These are phyloP conservation scores for Heliconius congener DNA, from an alignment of 1,140 invertebrate species.

Conservation along the genomic window DNA sequence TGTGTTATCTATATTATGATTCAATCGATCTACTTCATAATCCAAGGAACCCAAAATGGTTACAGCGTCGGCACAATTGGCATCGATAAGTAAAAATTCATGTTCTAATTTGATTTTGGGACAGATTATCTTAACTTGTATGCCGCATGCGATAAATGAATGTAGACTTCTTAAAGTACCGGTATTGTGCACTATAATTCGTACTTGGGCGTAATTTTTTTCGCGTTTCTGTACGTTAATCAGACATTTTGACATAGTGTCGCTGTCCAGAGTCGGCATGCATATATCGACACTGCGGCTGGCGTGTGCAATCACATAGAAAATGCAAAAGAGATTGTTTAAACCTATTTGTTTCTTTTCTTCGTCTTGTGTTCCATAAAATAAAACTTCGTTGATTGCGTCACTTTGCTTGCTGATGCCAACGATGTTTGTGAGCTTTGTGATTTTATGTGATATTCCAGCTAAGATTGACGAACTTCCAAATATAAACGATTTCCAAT, in stretches of 20 bases:
- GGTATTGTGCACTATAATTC: constrained; percentile 55
- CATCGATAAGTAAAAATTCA: constrained; percentile 66
- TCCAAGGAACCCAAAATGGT: constrained; percentile 62
- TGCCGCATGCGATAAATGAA: constrained; percentile 45
- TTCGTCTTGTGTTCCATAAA: constrained; percentile 57
- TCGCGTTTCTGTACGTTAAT: constrained; percentile 45
- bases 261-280: constrained; percentile 56
- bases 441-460: constrained; percentile 37
- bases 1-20: constrained; percentile 54
- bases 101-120: constrained; percentile 52
- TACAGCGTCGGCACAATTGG: constrained; percentile 44
- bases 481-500: constrained; percentile 47
- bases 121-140: constrained; percentile 57
- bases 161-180: constrained; percentile 39
- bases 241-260: constrained; percentile 56
- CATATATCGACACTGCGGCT: constrained; percentile 56
- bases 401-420: constrained; percentile 31
- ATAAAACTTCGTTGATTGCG: constrained; percentile 58
- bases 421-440: constrained; percentile 17
- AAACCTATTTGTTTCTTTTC: constrained; percentile 49
- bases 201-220: constrained; percentile 49
- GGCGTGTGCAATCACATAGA: constrained; percentile 55
- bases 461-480: constrained; percentile 36
- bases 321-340: constrained; percentile 62
- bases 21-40: constrained; percentile 50